Base-by-base conservation (phyloP, 1,140 invertebrate species). In the Camponotus floridanus region DNA sequence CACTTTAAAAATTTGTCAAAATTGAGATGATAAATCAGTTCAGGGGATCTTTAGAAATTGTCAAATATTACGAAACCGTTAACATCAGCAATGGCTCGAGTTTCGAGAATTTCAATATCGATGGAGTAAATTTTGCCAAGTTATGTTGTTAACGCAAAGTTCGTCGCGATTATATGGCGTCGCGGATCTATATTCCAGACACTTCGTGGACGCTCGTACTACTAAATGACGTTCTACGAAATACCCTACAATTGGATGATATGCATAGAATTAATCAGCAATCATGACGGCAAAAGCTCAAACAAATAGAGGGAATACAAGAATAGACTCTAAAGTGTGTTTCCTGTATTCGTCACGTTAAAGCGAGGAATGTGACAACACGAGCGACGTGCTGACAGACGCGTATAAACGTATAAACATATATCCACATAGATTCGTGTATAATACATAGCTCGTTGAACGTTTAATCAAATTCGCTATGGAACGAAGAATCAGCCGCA, bases 401-500 rank as follows among this genome's bases (percentile, higher is more conserved):
- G 13, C n/a, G 6, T 61, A 26, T 78, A 21, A 42, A 45, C n/a
- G 8, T 21, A 7, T 31, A 31, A 8, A 15, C 42, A 57, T 21
- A 73, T 21, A 61, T 18, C 1, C 26, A 6, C 4, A 39, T 39
- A 39, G 3, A 7, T 26, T 51, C 2, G 62, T 18, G 18, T 15
- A 15, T 61, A 78, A 78, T 42, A 64, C 18, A 33, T n/a, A 61
- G 36, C 36, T 65, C 61, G 62, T 45, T 45, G 59, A 79, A 71
- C 71, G 61, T 88, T 87, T 89, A 90, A 91, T 89, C 86, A 91
- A 91, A 67, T 89, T 87, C 57, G 68, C 73, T 61, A 42, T n/a
- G n/a, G 71, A 73, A 67, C n/a, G 15, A 0, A 78, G 57, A 11
- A 59, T 70, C 42, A 18, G 51, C 59, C 26, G 57, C 33, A 7